Percentiles rank a stretch among this genome's conserved stretches.
These are phyloP conservation scores for Drosophila yooni DNA, from an alignment of 2,888 invertebrate genomes.

Conservation along the genomic window DNA sequence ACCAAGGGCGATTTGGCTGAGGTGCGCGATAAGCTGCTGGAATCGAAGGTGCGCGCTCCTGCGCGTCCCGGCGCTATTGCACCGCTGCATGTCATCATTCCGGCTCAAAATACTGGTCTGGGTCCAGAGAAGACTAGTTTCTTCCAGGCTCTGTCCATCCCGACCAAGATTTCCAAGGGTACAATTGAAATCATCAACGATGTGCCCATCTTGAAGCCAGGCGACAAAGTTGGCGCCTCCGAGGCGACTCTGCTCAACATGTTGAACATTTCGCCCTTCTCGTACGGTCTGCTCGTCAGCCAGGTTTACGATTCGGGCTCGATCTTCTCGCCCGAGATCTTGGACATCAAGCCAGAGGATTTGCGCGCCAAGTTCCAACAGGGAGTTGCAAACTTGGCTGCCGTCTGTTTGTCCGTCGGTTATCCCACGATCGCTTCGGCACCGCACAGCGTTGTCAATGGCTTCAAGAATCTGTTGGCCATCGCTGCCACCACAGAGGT, in stretches of 20 bases:
- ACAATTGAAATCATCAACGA: conserved; percentile 99
- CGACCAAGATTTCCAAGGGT: conserved; percentile 99
- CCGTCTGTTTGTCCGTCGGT: conserved; percentile 95
- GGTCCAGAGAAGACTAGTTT: conserved; percentile 99
- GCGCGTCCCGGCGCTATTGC: conserved; percentile 99
- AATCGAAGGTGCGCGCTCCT: conserved; percentile 99
- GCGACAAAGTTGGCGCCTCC: conserved; percentile 99
- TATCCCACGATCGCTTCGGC: conserved; percentile 99
- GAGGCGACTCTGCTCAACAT: conserved; percentile 99
- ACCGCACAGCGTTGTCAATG: conserved; percentile 98
- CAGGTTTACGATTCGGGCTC: conserved; percentile 99
- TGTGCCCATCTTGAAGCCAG: conserved; percentile 95
- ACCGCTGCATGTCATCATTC: conserved; percentile 97
- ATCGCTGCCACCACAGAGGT: conserved; percentile 98
- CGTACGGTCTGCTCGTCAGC: conserved; percentile 97
- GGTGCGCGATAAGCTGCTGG: conserved; percentile 94
- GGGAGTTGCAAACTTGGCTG: conserved; percentile 97
- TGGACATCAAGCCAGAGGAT: conserved; percentile 99
- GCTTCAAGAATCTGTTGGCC: conserved; percentile 98
- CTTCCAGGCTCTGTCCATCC: conserved; percentile 99
- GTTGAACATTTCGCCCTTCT: conserved; percentile 99
- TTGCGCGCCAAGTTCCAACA: conserved; percentile 94
- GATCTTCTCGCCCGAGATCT: conserved; percentile 97
- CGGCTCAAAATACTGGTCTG: conserved; percentile 99
- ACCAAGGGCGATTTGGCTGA: conserved; percentile 97